Evolutionary conservation across 1,140 invertebrate genomes (phyloP).

Genomic region (Drosophila murphyi): DNA sequence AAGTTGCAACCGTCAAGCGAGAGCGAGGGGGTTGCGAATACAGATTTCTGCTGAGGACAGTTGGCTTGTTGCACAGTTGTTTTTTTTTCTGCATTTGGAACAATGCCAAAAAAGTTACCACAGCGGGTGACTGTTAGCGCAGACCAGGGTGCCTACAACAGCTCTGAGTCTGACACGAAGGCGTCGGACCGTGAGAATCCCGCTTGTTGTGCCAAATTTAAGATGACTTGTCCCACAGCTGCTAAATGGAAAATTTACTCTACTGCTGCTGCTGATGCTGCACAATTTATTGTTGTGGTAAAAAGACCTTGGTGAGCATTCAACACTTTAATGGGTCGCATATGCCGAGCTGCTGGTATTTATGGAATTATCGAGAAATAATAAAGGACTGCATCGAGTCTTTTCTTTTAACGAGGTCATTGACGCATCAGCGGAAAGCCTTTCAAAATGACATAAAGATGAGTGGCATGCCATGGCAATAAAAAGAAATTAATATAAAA

Average conservation of each 20-base stretch:
- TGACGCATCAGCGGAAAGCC: background rate
- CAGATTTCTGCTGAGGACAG: conserved; percentile 13
- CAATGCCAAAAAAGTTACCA: conserved; percentile 57
- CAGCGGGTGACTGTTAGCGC: conserved; percentile 28
- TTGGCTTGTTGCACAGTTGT: conserved; percentile 46
- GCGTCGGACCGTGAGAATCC: conserved; percentile 21
- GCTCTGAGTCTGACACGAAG: conserved; percentile 37
- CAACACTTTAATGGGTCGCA: conserved; percentile 30
- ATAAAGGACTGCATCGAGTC: conserved; percentile 15
- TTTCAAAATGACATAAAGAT: no score
- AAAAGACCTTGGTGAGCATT: conserved; percentile 46
- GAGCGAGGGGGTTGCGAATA: background rate
- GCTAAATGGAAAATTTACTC: conserved; percentile 45
- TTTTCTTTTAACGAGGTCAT: conserved; percentile 4
- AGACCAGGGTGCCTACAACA: conserved; percentile 4
- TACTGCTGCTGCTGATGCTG: conserved; percentile 9
- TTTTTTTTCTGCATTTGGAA: conserved; percentile 59
- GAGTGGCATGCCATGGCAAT: no score
- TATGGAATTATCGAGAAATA: conserved; percentile 20
- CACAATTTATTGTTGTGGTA: background rate
- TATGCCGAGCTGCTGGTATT: conserved; percentile 9
- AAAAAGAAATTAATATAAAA: no score
- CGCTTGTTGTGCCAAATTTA: conserved; percentile 36
- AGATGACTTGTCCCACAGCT: conserved; percentile 18
- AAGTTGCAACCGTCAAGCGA: conserved; percentile 42